Evolutionary conservation across 2,888 invertebrate genomes (phyloP).

Genomic region (Ophion ellenae): DNA sequence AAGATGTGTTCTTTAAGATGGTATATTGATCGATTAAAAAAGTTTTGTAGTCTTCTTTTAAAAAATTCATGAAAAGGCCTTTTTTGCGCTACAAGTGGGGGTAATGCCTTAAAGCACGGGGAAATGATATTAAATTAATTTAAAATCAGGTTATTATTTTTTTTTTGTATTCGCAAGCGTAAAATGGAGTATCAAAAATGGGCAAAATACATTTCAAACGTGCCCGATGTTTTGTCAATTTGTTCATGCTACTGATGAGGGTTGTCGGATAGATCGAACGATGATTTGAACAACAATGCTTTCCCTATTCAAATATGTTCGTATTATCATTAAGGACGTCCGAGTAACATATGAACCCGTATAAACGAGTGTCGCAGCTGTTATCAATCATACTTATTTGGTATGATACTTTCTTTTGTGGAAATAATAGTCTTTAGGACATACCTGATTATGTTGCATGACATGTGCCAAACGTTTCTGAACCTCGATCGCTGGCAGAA

Average conservation of each 20-base stretch:
- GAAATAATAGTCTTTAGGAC: background rate
- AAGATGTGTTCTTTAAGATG: too few species aligned
- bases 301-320: background rate
- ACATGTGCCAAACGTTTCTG: constrained; percentile 24
- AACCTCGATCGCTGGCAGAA: constrained; percentile 20
- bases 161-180: background rate
- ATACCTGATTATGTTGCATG: background rate
- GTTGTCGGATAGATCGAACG: background rate
- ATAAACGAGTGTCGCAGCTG: background rate
- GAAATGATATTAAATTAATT: too few species aligned
- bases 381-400: background rate
- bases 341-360: background rate
- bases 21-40: too few species aligned
- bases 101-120: too few species aligned
- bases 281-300: background rate
- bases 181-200: background rate
- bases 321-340: background rate
- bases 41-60: too few species aligned
- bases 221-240: background rate
- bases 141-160: background rate
- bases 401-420: background rate
- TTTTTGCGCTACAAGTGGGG: too few species aligned
- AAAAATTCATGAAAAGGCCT: too few species aligned
- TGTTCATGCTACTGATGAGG: background rate
- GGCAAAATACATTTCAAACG: background rate